These are phyloP conservation scores for Tetranychus piercei DNA, from an alignment of 2,888 invertebrate species.

Conservation along the genomic window DNA sequence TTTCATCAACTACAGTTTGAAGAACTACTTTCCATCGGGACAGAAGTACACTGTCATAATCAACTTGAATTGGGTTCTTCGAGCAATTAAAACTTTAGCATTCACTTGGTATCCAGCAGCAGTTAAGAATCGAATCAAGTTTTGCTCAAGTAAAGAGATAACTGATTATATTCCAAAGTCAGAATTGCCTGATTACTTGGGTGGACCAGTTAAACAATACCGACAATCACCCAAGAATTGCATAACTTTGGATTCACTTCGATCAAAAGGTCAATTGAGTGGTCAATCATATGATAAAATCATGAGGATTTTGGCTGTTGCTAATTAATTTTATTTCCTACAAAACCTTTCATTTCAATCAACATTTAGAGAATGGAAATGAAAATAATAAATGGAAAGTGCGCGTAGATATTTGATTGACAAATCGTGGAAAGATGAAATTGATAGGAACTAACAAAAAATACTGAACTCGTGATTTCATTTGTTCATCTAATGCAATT, in stretches of 20 bases:
- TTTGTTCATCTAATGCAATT: no score
- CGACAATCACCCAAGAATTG: neutral
- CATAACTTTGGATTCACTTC: neutral
- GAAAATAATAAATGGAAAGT: no score
- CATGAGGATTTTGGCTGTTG: neutral
- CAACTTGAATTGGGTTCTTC: neutral
- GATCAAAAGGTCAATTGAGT: neutral
- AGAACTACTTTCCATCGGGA: constrained; percentile 2
- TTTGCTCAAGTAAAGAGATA: neutral
- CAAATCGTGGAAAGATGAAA: no score
- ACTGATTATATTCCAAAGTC: neutral
- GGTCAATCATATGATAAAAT: neutral
- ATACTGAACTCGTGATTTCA: no score
- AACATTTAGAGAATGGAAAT: no score
- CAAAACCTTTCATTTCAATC: no score
- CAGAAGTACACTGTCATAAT: neutral
- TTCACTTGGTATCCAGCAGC: constrained; percentile 1
- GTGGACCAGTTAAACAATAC: neutral
- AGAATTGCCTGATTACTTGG: neutral
- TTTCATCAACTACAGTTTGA: neutral
- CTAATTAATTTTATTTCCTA: neutral
- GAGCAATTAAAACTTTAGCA: neutral
- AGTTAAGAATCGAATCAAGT: neutral
- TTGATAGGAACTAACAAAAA: no score
- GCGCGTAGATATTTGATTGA: no score